Base-by-base conservation (phyloP, 1,140 invertebrate species). In the Scaptomyza hsui region DNA sequence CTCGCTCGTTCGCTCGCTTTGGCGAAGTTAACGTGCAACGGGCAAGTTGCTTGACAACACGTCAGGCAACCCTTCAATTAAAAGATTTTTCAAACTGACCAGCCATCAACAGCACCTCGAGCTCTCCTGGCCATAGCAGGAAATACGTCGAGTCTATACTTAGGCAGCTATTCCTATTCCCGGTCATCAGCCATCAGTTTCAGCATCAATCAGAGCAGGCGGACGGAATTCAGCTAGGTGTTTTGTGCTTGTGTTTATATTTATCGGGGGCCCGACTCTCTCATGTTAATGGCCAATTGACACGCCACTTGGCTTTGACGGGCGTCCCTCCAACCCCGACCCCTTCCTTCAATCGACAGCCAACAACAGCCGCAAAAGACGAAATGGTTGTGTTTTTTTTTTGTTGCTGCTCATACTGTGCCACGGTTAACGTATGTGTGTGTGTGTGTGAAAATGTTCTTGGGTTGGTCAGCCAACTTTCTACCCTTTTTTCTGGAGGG, bases 231-330 rank as follows among this genome's bases (percentile, higher is more conserved):
- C 2, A 29, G 26, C 26, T 29, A 32, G 42, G 15, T 61, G 18
- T 41, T 57, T 62, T 62, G 52, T 59, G 70, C 56, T 71, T 77
- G 44, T 71, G 73, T 60, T 76, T 73, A 69, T 80, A 86, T 86
- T 85, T 86, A 85, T 85, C 69, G 81, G 81, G 81, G 57, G 39
- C 64, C 44, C 62, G 69, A 57, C 71, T 67, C 60, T n/a, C n/a
- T n/a, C 64, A 75, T 76, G 83, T 88, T 88, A 88, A 88, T 88
- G 82, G 82, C 71, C 82, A 86, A 88, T 88, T 88, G 82, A 88
- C 82, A 88, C 82, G 82, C 78, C 82, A 88, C 78, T 88, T 88
- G 82, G 75, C 82, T 86, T 78, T 78, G 73, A 77, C 68, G 64
- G 53, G 56, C 47, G 67, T 35, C 13, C 32, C 57, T 10, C 15